Base-by-base conservation (phyloP, 2,888 invertebrate species). In the Branchipolynoe longqiensis region DNA sequence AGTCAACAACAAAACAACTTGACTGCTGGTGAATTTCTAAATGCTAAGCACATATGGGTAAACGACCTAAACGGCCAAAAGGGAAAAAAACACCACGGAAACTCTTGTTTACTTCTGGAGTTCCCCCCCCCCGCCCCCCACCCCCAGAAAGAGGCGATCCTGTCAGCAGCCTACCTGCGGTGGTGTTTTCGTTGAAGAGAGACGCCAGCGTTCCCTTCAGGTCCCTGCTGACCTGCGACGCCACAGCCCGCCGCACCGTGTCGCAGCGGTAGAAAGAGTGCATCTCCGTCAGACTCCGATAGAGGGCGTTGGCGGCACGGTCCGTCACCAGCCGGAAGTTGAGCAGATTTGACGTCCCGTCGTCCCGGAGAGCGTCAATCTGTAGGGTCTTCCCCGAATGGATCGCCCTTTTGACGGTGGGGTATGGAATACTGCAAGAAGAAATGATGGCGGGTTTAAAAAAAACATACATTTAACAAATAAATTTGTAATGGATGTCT, bases 191-290 rank as follows among this genome's bases (percentile, higher is more conserved):
- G 94, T 97, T 97, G 95, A 98, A 97, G 93, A 98, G 96, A 4
- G 97, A 97, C 85, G 97, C 97, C 91, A 98, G 96, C 64, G 97
- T 97, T 86, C 97, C 97, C 95, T 97, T 97, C 88, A 98, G 95
- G 94, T 97, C 97, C 88, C 97, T 95, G 84, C 97, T 97, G 93
- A 97, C 97, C 94, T 98, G 98, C 82, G 97, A 96, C 0, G 97
- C 97, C 83, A 98, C 97, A 86, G 97, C 97, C 88, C 95, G 96
- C 69, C 97, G 95, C 22, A 98, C 97, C 0, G 97, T 97, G 93
- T 98, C 97, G 94, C 97, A 97, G 93, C 97, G 97, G 94, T 97
- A 98, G 95, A 98, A 98, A 69, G 97, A 97, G 93, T 97, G 97
- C 90, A 97, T 97, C 94, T 98, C 98, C 0, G 97, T 98, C 88